Conservation (phyloP, 1,140 invertebrate species). For the Drosophila insularis region DNA sequence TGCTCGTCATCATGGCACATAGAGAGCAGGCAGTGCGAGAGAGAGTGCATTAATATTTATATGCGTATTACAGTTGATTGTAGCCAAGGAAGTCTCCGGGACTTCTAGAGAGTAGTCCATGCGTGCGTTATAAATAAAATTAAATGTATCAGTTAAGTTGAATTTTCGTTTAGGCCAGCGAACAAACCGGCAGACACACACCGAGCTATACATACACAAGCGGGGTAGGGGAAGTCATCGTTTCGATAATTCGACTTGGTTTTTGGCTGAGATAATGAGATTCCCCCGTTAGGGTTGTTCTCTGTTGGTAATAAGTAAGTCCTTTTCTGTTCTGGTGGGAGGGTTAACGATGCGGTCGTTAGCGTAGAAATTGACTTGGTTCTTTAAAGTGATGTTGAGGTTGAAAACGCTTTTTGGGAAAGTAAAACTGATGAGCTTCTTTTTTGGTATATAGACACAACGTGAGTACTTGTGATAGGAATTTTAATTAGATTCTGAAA, state of each 20-base stretch:
- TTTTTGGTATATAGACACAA: not conserved
- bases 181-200: not conserved
- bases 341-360: slow-evolving; percentile 72
- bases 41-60: slow-evolving; percentile 77
- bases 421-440: not conserved
- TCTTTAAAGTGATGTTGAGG: slow-evolving; percentile 37
- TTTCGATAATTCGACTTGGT: slow-evolving; percentile 65
- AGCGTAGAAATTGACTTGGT: slow-evolving; percentile 41
- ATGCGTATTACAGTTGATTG: slow-evolving; percentile 55
- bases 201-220: not conserved
- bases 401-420: not conserved
- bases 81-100: slow-evolving; percentile 25
- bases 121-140: slow-evolving; percentile 80
- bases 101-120: slow-evolving; percentile 38
- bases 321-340: not conserved
- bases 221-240: not conserved
- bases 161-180: slow-evolving; percentile 39
- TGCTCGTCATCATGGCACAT: slow-evolving; percentile 1
- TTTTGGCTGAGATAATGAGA: slow-evolving; percentile 62
- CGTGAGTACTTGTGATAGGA: not conserved
- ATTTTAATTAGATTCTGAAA: slow-evolving; percentile 5
- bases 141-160: slow-evolving; percentile 73
- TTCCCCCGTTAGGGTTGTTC: slow-evolving; percentile 29
- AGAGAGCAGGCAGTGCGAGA: not conserved
- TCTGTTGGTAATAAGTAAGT: not conserved